Percentiles rank a stretch among this genome's conserved stretches.
Conservation (phyloP, 2,113 vertebrate genomes). For the Perccottus glenii region DNA sequence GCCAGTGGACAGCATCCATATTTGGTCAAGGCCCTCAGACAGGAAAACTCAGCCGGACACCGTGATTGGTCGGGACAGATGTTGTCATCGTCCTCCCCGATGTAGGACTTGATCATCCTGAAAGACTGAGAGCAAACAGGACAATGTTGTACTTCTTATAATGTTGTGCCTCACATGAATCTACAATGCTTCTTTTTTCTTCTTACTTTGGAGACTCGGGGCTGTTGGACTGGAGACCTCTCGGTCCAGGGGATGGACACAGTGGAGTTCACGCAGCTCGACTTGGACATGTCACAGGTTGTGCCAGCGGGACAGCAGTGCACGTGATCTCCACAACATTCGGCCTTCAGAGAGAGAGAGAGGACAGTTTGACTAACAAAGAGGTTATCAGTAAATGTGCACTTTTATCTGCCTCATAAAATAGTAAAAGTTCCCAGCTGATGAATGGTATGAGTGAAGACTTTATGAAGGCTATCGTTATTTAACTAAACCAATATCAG, state of each 20-base stretch:
- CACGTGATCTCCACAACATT: slow-evolving; percentile 77
- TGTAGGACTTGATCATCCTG: slow-evolving; percentile 67
- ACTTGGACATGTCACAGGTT: slow-evolving; percentile 40
- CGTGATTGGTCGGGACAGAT: slow-evolving; percentile 71
- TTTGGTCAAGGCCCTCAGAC: slow-evolving; percentile 51
- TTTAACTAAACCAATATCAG: background rate
- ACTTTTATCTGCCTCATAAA: slow-evolving; percentile 33
- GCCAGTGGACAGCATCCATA: slow-evolving; percentile 74
- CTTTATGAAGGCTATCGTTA: background rate
- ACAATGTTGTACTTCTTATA: background rate
- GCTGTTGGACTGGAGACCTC: slow-evolving; percentile 27
- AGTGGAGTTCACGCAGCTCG: slow-evolving; percentile 63
- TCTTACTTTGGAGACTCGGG: slow-evolving; percentile 61
- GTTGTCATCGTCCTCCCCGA: slow-evolving; percentile 57
- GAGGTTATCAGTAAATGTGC: slow-evolving; percentile 35
- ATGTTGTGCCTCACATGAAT: too few relatives aligned
- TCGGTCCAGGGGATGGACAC: slow-evolving; percentile 55
- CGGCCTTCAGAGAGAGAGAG: slow-evolving; percentile 61
- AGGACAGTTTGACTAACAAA: slow-evolving; percentile 73
- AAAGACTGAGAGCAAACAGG: slow-evolving; percentile 64
- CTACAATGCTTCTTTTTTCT: background rate
- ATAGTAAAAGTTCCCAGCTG: slow-evolving; percentile 12
- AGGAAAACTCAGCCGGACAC: slow-evolving; percentile 75
- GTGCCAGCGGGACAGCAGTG: slow-evolving; percentile 76
- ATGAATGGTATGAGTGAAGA: slow-evolving; percentile 40